Evolutionary conservation across 1,140 invertebrate species (phyloP).

Genomic region (Galendromus occidentalis): DNA sequence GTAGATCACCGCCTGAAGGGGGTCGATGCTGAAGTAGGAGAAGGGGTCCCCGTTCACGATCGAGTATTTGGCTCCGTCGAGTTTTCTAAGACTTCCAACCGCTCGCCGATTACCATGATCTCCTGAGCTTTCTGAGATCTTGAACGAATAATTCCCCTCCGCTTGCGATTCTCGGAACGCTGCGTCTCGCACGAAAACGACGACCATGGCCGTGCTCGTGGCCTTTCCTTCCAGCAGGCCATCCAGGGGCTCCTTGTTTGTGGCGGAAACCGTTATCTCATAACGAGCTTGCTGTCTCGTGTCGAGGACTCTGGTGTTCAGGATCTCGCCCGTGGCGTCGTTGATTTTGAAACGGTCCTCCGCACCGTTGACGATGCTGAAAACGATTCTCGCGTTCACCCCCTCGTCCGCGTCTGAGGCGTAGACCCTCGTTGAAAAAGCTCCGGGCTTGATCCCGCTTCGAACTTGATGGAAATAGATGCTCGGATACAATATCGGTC

Average conservation of each 20-base stretch:
- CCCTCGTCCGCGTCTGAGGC: conserved; percentile 29
- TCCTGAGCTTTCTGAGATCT: not conserved
- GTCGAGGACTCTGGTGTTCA: conserved; percentile 22
- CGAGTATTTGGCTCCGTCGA: not conserved
- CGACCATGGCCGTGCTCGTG: not conserved
- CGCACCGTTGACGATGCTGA: conserved; percentile 21
- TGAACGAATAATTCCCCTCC: not conserved
- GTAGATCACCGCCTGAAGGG: conserved; percentile 5
- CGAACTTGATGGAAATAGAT: conserved; percentile 37
- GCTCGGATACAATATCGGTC: conserved; percentile 63
- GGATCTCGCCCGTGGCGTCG: conserved; percentile 22
- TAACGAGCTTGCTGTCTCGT: not conserved
- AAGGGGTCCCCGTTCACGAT: not conserved
- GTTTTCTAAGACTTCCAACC: not conserved
- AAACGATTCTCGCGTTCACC: conserved; percentile 26
- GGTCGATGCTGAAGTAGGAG: not conserved
- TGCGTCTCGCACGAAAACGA: conserved; percentile 3
- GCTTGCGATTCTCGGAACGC: not conserved
- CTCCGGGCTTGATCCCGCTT: conserved; percentile 25
- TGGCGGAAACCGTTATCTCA: conserved; percentile 19
- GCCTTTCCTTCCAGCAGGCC: not conserved
- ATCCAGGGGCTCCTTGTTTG: not conserved
- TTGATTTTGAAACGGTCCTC: conserved; percentile 24
- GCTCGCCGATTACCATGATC: not conserved
- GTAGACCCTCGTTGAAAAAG: conserved; percentile 25